Percentiles rank a stretch among this genome's conserved stretches.
Evolutionary conservation across 2,113 vertebrate species (phyloP).

Genomic region (Platanista minor): DNA sequence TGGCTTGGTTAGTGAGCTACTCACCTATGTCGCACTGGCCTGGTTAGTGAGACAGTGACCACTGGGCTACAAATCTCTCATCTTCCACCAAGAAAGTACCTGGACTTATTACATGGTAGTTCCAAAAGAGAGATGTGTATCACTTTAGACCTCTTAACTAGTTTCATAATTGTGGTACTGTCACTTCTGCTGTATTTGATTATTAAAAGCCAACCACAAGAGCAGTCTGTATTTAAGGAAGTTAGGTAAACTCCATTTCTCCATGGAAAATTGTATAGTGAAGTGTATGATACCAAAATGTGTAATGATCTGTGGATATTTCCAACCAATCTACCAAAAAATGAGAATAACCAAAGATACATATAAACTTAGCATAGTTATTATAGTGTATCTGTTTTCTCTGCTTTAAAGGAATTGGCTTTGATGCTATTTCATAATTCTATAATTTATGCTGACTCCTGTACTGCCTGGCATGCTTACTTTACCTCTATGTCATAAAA

Average conservation of each 20-base stretch:
- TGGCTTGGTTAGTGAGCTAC: not conserved
- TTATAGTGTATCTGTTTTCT: not conserved
- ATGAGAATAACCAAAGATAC: not conserved
- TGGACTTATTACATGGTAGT: not conserved
- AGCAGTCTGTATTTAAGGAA: not conserved
- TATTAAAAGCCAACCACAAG: not conserved
- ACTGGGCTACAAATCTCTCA: not conserved
- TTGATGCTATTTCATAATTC: not conserved
- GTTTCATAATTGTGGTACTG: not conserved
- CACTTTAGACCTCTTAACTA: not conserved
- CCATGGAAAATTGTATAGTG: not conserved
- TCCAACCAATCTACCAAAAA: not conserved
- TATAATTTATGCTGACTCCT: constrained; percentile 10
- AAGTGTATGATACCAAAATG: not conserved
- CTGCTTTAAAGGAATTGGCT: not conserved
- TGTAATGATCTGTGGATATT: not conserved
- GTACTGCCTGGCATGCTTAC: not conserved
- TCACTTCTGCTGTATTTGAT: not conserved
- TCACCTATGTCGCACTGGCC: not conserved
- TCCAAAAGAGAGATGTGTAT: not conserved
- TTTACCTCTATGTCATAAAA: not conserved
- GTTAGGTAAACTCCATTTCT: not conserved
- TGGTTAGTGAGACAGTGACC: not conserved
- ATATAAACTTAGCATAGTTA: not conserved
- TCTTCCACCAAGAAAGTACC: not conserved